These are phyloP conservation scores for Enoplosus armatus DNA, from an alignment of 2,797 vertebrate genomes.

Conservation along the genomic window DNA sequence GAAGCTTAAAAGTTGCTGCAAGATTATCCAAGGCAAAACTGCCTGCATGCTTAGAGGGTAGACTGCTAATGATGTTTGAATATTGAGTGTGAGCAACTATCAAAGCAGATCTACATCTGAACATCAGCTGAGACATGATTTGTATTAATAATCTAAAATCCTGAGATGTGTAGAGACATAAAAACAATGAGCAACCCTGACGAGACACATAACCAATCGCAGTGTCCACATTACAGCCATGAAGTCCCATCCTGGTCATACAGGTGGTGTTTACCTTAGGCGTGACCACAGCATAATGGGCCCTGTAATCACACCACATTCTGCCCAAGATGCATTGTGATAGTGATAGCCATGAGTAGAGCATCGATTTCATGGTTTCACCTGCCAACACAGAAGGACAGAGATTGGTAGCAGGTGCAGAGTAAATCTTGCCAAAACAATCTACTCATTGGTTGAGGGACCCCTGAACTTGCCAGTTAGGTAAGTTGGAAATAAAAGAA, in stretches of 20 bases:
- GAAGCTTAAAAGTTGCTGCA: slow-evolving; percentile 65
- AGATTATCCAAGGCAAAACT: slow-evolving; percentile 59
- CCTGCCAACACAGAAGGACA: slow-evolving; percentile 70
- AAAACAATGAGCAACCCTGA: slow-evolving; percentile 3
- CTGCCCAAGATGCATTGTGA: slow-evolving; percentile 52
- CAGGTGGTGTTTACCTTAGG: slow-evolving; percentile 73
- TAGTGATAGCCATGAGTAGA: slow-evolving; percentile 61
- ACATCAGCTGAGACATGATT: background rate
- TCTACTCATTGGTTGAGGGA: slow-evolving; percentile 61
- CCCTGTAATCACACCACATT: slow-evolving; percentile 65
- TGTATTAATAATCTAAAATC: background rate
- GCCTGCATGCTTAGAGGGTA: slow-evolving; percentile 8
- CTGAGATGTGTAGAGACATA: background rate
- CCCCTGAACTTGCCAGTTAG: slow-evolving; percentile 64
- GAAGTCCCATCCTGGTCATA: slow-evolving; percentile 53
- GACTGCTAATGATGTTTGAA: slow-evolving; percentile 31
- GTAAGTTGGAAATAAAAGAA: slow-evolving; percentile 51
- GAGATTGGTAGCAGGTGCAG: slow-evolving; percentile 72
- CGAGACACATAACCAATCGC: background rate
- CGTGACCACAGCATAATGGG: slow-evolving; percentile 70
- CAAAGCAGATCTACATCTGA: background rate
- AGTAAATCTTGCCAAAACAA: slow-evolving; percentile 72
- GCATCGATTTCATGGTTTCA: slow-evolving; percentile 74
- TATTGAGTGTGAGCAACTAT: background rate
- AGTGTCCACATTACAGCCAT: slow-evolving; percentile 27